These are phyloP conservation scores for Venusia cambrica DNA, from an alignment of 2,888 invertebrate species.

Conservation along the genomic window DNA sequence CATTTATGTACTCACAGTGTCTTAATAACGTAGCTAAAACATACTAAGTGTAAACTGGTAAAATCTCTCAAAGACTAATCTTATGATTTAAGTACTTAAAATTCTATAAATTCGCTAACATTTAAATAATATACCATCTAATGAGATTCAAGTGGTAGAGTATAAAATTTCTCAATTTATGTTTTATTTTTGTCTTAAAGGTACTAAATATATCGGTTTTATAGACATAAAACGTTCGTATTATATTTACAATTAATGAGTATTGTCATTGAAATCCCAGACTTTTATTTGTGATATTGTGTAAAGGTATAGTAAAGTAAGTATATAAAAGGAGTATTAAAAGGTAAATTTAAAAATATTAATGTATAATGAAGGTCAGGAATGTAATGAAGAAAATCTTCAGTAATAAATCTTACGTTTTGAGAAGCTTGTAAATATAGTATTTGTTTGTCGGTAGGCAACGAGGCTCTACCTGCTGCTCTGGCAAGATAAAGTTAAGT, in stretches of 20 bases:
- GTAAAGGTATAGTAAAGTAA: too few relatives aligned
- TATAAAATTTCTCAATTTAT: slow-evolving; percentile 67
- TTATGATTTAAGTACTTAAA: slow-evolving; percentile 56
- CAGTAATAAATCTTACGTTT: slow-evolving; percentile 8
- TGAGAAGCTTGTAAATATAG: slow-evolving; percentile 4
- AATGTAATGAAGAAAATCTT: too few relatives aligned
- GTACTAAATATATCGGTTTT: slow-evolving; percentile 41
- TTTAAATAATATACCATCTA: slow-evolving; percentile 74
- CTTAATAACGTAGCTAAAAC: slow-evolving; percentile 72
- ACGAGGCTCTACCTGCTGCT: slow-evolving; percentile 15
- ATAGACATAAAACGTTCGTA: too few relatives aligned
- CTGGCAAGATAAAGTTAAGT: slow-evolving; percentile 29
- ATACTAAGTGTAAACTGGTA: slow-evolving; percentile 73
- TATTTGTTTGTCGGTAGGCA: slow-evolving; percentile 7
- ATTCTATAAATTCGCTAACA: slow-evolving; percentile 78
- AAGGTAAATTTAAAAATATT: too few relatives aligned
- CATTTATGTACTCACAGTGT: slow-evolving; percentile 65
- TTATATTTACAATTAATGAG: slow-evolving; percentile 77
- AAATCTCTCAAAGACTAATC: slow-evolving; percentile 71
- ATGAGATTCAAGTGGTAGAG: slow-evolving; percentile 79
- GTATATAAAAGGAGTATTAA: too few relatives aligned
- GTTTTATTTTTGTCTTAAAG: slow-evolving; percentile 35
- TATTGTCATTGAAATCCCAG: slow-evolving; percentile 60
- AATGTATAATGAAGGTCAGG: too few relatives aligned
- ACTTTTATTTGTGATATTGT: slow-evolving; percentile 47